phyloP scores from a whole-genome alignment of 2,888 invertebrate genomes.

The Tuberolachnus salignus region DNA sequence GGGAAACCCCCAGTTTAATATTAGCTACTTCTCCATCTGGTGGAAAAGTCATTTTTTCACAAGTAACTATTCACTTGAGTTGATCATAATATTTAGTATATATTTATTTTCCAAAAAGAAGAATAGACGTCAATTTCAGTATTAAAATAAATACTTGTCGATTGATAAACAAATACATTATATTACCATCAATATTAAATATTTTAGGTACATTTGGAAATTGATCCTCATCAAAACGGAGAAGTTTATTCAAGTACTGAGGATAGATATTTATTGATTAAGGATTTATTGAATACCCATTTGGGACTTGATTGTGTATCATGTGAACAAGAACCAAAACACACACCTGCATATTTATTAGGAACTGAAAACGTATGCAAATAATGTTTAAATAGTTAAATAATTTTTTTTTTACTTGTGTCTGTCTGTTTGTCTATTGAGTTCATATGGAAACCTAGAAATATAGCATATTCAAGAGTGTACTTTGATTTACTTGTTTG shows the following conservation, averaged over 20 bases:
- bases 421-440: no score
- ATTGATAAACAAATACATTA: neutral
- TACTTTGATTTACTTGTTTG: neutral
- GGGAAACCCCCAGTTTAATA: slow-evolving; percentile 83
- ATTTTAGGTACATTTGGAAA: slow-evolving; percentile 78
- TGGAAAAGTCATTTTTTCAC: slow-evolving; percentile 81
- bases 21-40: slow-evolving; percentile 69
- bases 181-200: slow-evolving; percentile 39
- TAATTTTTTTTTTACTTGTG: neutral
- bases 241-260: slow-evolving; percentile 69
- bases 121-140: neutral
- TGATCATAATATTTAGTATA: neutral
- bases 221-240: slow-evolving; percentile 73
- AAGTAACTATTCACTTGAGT: slow-evolving; percentile 64
- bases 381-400: neutral
- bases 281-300: slow-evolving; percentile 75
- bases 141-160: neutral
- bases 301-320: slow-evolving; percentile 71
- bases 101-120: neutral
- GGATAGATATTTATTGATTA: slow-evolving; percentile 78
- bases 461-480: no score
- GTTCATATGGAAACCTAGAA: no score
- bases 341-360: slow-evolving; percentile 75
- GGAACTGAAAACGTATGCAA: slow-evolving; percentile 78
- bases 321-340: slow-evolving; percentile 63